Base-by-base conservation (phyloP, 2,113 vertebrate genomes). In the Antennarius striatus region DNA sequence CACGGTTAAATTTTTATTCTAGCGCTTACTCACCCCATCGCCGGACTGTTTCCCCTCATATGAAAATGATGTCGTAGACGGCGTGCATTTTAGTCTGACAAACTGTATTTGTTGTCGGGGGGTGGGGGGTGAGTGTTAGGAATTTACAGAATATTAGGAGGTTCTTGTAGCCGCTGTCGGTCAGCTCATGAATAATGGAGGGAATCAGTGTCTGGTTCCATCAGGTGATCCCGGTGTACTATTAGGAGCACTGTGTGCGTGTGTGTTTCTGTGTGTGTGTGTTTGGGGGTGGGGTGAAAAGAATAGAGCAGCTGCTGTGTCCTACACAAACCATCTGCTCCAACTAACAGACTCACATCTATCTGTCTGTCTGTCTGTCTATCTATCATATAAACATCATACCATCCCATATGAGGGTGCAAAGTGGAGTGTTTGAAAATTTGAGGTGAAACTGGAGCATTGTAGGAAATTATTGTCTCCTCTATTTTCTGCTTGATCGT, bases 131-230 rank as follows among this genome's bases (percentile, higher is more conserved):
- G 48, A 59, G 54, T 42, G 72, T 61, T 65, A 47, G 57, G 60
- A 80, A 52, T 71, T 45, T 71, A 39, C 72, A 62, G 61, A 55
- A 52, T 62, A 76, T 86, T 54, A 64, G 29, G 56, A 58, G 46
- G 73, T 55, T 66, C 49, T 45, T 76, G 77, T 72, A 46, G 58
- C 74, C 48, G 65, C 56, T 72, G 54, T 48, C 4, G 56, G 56
- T 68, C 57, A 74, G 62, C 71, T 72, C 48, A 70, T 89, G 79
- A 91, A 91, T 92, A 88, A 92, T 90, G 77, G 30, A 91, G 45
- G 17, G 51, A 63, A 69, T 77, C 63, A 65, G 86, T 67, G 86
- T 89, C 87, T 66, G 11, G 66, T 88, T 90, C 73, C 77, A 65
- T 89, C 87, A 81, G 82, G 80, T 85, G 80, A 90, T 79, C 57